These are phyloP conservation scores for Actinopyga echinites DNA, from an alignment of 53 echinoderm and acorn worm species.

Conservation along the genomic window DNA sequence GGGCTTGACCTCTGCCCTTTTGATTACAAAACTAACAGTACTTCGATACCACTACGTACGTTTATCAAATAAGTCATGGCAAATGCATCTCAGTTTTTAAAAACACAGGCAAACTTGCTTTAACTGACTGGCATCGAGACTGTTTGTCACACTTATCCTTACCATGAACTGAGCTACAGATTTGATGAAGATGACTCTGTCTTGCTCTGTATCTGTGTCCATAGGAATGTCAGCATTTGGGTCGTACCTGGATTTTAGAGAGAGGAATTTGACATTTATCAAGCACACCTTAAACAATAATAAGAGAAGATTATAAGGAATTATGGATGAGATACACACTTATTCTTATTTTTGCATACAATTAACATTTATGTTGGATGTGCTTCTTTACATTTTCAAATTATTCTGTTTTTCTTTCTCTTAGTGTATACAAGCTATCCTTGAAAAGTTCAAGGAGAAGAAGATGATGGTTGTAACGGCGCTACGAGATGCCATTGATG, in stretches of 20 bases:
- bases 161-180: conserved; percentile 99
- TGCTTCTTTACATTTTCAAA: background rate
- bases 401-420: background rate
- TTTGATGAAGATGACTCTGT: conserved; percentile 97
- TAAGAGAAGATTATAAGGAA: background rate
- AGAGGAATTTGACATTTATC: background rate
- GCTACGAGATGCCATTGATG: conserved; percentile 85
- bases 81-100: background rate
- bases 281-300: too few relatives aligned
- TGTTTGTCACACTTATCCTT: conserved; percentile 21
- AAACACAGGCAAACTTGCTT: background rate
- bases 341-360: too few relatives aligned
- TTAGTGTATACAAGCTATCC: conserved; percentile 81
- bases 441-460: conserved; percentile 98
- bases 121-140: background rate
- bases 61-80: too few relatives aligned
- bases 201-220: conserved; percentile 96
- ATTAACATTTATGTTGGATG: too few relatives aligned
- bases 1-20: too few relatives aligned
- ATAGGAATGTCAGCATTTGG: conserved; percentile 93
- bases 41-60: too few relatives aligned
- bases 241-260: conserved; percentile 69
- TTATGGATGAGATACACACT: conserved; percentile 84
- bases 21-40: too few relatives aligned
- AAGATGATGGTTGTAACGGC: conserved; percentile 78